Conservation (phyloP, 2,797 vertebrate genomes). For the Pseudomugil tenellus region DNA sequence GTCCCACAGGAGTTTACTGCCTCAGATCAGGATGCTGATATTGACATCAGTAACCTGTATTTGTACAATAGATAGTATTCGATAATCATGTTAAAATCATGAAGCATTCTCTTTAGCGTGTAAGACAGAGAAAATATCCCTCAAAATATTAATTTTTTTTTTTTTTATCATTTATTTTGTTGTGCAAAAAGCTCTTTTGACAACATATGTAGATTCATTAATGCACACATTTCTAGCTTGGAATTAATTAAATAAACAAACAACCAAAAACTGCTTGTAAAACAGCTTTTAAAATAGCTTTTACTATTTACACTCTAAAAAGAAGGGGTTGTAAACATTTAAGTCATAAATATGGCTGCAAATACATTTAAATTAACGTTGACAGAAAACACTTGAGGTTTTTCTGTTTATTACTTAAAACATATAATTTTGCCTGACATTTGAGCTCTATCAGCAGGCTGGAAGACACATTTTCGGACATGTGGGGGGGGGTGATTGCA, state of each 20-base stretch:
- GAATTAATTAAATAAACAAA: background rate
- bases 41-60: background rate
- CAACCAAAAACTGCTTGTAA: background rate
- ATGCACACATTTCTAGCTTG: background rate
- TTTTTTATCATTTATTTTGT: no score
- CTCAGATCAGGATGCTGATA: background rate
- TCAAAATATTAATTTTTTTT: background rate
- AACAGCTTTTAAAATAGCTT: background rate
- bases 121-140: background rate
- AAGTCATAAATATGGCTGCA: background rate
- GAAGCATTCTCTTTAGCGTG: background rate
- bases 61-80: background rate
- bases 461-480: background rate
- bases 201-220: background rate
- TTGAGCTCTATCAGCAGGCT: background rate
- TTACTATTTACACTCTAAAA: background rate
- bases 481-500: background rate
- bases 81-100: background rate
- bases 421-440: background rate
- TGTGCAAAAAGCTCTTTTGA: background rate
- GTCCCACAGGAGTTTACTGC: background rate
- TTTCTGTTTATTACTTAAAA: background rate
- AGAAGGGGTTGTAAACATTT: background rate
- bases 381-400: background rate
- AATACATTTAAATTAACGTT: background rate